Conservation (phyloP, 1,140 invertebrate genomes). For the Heliconius hermathena region DNA sequence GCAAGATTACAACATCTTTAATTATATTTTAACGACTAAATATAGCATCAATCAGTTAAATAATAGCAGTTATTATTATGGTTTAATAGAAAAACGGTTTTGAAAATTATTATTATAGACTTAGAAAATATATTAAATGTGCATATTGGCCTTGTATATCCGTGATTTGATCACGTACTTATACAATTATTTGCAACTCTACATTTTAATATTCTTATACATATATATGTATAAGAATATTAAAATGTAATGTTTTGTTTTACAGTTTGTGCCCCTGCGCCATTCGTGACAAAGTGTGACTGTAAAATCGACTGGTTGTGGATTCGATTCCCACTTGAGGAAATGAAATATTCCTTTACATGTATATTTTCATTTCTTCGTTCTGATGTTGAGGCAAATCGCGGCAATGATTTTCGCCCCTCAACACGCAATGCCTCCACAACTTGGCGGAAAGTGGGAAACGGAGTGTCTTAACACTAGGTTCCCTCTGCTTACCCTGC, state of each 20-base stretch:
- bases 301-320: no score
- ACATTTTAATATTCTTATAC: neutral
- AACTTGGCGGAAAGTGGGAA: no score
- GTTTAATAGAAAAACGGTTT: neutral
- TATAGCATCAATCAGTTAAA: neutral
- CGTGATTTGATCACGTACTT: neutral
- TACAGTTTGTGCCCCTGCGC: neutral
- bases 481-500: no score
- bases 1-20: neutral
- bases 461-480: no score
- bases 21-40: conserved; percentile 6
- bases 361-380: no score
- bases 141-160: neutral
- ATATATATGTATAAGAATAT: neutral
- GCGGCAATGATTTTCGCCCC: no score
- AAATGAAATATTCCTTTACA: no score
- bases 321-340: no score
- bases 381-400: no score
- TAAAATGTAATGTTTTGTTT: neutral
- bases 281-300: no score
- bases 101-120: neutral
- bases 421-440: no score
- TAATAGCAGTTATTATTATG: neutral
- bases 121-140: neutral
- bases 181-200: neutral